Conservation (phyloP, 92 coral and sea anemone species). For the Phymanthus crucifer region DNA sequence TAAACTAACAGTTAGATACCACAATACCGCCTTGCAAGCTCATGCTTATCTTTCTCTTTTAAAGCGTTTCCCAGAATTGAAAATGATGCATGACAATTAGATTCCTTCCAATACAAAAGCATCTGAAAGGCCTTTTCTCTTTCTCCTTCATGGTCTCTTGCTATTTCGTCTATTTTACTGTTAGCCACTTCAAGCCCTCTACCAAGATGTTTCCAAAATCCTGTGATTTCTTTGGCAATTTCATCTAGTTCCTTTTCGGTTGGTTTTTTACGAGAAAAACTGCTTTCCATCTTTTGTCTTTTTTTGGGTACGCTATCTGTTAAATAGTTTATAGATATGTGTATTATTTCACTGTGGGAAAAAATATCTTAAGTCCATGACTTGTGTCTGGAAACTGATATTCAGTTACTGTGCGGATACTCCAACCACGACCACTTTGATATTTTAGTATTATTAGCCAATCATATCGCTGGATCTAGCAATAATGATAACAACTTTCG, state of each 20-base stretch:
- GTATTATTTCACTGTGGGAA: no score
- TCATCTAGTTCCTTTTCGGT: slow-evolving; percentile 55
- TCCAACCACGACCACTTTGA: no score
- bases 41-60: slow-evolving; percentile 45
- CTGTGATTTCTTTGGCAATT: slow-evolving; percentile 50
- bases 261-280: slow-evolving; percentile 35
- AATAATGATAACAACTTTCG: no score
- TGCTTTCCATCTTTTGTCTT: slow-evolving; percentile 31
- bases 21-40: slow-evolving; percentile 62
- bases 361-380: no score
- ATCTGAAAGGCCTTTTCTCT: slow-evolving; percentile 77
- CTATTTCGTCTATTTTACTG: slow-evolving; percentile 66
- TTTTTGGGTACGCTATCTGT: slow-evolving; percentile 31
- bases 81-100: slow-evolving; percentile 39
- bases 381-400: no score
- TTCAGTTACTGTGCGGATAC: no score
- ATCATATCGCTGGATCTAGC: no score
- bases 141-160: slow-evolving; percentile 64
- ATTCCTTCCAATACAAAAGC: slow-evolving; percentile 75
- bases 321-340: no score
- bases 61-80: slow-evolving; percentile 61
- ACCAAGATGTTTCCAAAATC: slow-evolving; percentile 73
- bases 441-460: no score
- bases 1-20: no score
- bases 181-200: slow-evolving; percentile 61